These are phyloP conservation scores for Buphagus erythrorhynchus DNA, from an alignment of 2,797 vertebrate species.

Conservation along the genomic window DNA sequence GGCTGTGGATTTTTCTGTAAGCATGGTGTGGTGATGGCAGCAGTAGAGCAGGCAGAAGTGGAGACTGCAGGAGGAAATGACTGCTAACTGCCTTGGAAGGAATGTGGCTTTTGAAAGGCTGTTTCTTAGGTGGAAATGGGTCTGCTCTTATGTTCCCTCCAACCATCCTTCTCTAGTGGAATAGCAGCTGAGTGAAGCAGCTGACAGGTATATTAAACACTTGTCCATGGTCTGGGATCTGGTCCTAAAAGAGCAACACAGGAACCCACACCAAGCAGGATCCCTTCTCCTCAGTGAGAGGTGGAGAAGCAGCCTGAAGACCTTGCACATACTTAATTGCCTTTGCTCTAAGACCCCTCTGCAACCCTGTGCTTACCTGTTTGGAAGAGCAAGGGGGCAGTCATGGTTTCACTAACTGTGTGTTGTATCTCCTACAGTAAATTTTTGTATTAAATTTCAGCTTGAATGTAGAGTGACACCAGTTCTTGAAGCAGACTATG, in stretches of 20 bases:
- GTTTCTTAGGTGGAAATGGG: background rate
- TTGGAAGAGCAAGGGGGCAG: background rate
- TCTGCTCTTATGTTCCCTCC: background rate
- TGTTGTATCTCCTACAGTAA: background rate
- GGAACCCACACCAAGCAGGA: background rate
- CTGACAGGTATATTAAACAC: background rate
- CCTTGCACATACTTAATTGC: accelerated
- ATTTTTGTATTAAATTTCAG: background rate
- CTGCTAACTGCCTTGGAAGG: background rate
- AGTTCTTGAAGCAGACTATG: background rate
- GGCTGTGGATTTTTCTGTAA: background rate
- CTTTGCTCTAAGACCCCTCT: background rate
- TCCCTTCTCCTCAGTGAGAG: background rate
- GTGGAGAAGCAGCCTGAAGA: background rate
- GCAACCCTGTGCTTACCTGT: background rate
- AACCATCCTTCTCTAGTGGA: background rate
- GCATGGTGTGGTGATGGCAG: accelerated
- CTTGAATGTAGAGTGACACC: background rate
- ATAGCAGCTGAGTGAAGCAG: background rate
- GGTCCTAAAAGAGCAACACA: background rate
- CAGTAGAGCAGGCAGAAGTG: background rate
- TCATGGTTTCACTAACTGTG: background rate
- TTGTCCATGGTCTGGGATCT: background rate
- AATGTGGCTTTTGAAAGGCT: background rate
- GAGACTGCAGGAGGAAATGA: background rate